These are phyloP conservation scores for Corythaeola cristata DNA, from an alignment of 2,113 vertebrate genomes.

Conservation along the genomic window DNA sequence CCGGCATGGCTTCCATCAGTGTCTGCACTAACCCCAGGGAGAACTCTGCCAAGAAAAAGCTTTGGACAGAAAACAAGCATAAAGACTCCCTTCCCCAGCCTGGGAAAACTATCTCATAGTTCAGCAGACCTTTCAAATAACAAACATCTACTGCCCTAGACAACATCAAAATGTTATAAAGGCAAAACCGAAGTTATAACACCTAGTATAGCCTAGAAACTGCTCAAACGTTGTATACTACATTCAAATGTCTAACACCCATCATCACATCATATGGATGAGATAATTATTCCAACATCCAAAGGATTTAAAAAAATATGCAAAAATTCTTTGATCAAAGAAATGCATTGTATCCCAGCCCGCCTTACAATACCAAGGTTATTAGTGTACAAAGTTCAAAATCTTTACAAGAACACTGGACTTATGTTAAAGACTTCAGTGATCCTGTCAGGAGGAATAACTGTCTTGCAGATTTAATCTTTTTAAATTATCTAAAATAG, in stretches of 20 bases:
- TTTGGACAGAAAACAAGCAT: neutral
- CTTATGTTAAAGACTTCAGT: neutral
- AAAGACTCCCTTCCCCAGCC: neutral
- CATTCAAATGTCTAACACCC: neutral
- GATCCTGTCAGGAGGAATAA: conserved; percentile 12
- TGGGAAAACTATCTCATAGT: neutral
- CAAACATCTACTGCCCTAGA: neutral
- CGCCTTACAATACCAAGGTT: neutral
- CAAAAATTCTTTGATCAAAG: neutral
- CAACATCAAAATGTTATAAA: neutral
- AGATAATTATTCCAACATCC: neutral
- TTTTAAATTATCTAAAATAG: conserved; percentile 63
- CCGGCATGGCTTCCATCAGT: rapidly evolving
- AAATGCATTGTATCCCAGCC: neutral
- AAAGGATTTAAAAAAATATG: neutral
- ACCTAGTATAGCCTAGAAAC: neutral
- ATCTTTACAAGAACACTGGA: neutral
- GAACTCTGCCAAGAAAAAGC: neutral
- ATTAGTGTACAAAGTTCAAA: neutral
- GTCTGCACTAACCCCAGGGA: neutral
- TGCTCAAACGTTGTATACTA: neutral
- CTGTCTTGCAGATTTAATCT: conserved; percentile 45
- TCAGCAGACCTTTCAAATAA: neutral
- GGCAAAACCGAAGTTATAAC: neutral
- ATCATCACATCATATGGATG: neutral